These are phyloP conservation scores for Pogoniulus pusillus DNA, from an alignment of 2,797 vertebrate species.

Conservation along the genomic window DNA sequence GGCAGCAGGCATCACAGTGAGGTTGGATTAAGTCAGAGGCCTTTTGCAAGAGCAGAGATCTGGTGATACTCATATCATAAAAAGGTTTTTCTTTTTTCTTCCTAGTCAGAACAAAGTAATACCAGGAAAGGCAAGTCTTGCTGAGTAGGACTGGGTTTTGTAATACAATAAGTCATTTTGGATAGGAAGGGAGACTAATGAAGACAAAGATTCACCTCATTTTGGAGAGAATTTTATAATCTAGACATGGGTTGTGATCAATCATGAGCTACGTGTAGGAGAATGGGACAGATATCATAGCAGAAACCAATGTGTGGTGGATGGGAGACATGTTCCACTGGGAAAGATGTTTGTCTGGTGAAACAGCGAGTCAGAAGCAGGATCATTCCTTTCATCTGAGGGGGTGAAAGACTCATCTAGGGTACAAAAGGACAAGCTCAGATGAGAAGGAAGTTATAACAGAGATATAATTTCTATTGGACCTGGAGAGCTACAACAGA, in stretches of 20 bases:
- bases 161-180: not conserved
- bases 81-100: not conserved
- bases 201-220: not conserved
- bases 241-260: not conserved
- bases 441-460: not conserved
- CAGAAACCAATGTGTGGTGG: not conserved
- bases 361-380: not conserved
- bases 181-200: not conserved
- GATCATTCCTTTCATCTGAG: not conserved
- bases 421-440: not conserved
- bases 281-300: not conserved
- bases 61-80: not conserved
- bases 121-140: not conserved
- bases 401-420: not conserved
- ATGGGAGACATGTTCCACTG: not conserved
- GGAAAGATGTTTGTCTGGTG: not conserved
- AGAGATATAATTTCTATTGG: not conserved
- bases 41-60: not conserved
- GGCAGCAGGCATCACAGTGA: not conserved
- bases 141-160: not conserved
- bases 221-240: slow-evolving; percentile 26
- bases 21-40: not conserved
- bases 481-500: not conserved
- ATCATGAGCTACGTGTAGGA: not conserved
- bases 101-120: not conserved